Base-by-base conservation (phyloP, 2,113 vertebrate species). In the Tapirus terrestris region DNA sequence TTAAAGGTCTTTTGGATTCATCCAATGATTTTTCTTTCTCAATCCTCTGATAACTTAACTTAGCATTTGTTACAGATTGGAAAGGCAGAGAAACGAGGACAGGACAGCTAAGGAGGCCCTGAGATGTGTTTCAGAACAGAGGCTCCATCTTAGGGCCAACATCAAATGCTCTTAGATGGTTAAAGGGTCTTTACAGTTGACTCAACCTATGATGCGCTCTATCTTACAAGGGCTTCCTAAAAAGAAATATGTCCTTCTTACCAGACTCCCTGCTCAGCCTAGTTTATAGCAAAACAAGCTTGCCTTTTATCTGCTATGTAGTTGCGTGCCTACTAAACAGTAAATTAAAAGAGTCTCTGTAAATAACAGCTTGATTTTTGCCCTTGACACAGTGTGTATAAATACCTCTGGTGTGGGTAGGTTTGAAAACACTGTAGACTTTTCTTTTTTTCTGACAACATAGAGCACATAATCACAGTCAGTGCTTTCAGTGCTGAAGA, bases 401-500 rank as follows among this genome's bases (percentile, higher is more conserved):
- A 84, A 96, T 58, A 65, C 25, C 9, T 68, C 76, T 45, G 0
- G 2, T 79, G 29, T 87, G 12, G 53, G 61, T 56, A 76, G 33
- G 56, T 5, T 76, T 16, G 72, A 87, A 94, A 95, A 96, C 76
- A 82, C 31, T 48, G 45, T 79, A 56, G 61, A 31, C 72, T 91
- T 85, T 96, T 88, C 51, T 87, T 53, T 43, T 96, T 96, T 88
- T 67, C 82, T 94, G 68, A 92, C 63, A 76, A 89, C 39, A 84
- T 5, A 58, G 4, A 63, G n/a, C 12, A 29, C 5, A 51, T 51
- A 83, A 76, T 56, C 63, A 95, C 45, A 89, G 33, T 79, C 43
- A 72, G 82, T 96, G 23, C 76, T 89, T 90, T 91, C 36, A 68
- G n/a, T 25, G 20, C 51, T 65, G 8, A 76, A 45, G 60, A 43